A percentile compares a stretch with the other conserved stretches of the same genome.
Conservation (phyloP, 2,888 invertebrate species). For the Oxytorus armatus region DNA sequence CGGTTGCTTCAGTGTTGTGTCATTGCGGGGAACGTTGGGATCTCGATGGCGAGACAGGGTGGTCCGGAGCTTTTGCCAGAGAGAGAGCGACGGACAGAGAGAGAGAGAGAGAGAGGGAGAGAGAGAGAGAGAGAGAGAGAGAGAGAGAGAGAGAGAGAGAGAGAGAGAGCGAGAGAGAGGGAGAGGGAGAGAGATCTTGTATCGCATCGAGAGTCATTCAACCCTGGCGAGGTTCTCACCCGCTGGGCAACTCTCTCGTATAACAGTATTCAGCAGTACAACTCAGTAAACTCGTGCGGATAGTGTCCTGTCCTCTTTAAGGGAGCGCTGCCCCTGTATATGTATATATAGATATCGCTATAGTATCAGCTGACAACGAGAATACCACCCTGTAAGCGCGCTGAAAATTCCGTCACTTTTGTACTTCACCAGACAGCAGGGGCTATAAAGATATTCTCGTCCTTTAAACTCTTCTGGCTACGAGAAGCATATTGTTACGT, state of each 20-base stretch:
- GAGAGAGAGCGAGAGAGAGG: conserved; percentile 26
- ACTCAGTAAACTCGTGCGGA: conserved; percentile 28
- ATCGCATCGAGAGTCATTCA: conserved; percentile 64
- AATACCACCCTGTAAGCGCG: conserved; percentile 20
- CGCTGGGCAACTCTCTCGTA: conserved; percentile 9
- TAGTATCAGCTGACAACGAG: conserved; percentile 52
- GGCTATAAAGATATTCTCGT: background rate
- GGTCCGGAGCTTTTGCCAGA: conserved; percentile 28
- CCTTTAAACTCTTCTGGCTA: background rate
- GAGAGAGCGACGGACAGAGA: conserved; percentile 28
- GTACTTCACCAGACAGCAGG: background rate
- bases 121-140: conserved; percentile 23
- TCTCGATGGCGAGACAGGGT: conserved; percentile 8
- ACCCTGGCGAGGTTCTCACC: conserved; percentile 32
- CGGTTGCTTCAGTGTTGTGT: conserved; percentile 33
- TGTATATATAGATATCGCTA: conserved; percentile 34
- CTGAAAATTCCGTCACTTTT: conserved; percentile 41
- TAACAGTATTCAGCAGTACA: background rate
- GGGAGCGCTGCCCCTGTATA: conserved; percentile 73
- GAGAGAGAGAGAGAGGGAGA: too few species aligned
- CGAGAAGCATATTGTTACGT: too few species aligned
- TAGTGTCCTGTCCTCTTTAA: conserved; percentile 75
- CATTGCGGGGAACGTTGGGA: background rate
- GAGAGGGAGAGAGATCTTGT: conserved; percentile 55
- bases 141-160: conserved; percentile 35